Evolutionary conservation across 2,888 invertebrate species (phyloP).

Genomic region (Orchesellides sinensis): DNA sequence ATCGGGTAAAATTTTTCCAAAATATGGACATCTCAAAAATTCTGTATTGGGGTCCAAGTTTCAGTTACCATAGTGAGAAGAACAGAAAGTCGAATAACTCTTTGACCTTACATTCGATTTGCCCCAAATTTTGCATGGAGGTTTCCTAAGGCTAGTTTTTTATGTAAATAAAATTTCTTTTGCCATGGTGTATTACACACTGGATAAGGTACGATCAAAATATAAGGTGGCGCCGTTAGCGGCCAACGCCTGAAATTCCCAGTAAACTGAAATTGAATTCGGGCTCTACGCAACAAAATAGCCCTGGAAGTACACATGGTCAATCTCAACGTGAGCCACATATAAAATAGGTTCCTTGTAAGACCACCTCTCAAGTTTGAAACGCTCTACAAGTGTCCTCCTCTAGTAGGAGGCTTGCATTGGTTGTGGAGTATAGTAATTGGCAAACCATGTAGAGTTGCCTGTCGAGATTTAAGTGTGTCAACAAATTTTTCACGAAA

Average conservation of each 20-base stretch:
- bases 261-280: neutral
- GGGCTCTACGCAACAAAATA: neutral
- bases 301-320: neutral
- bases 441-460: slow-evolving; percentile 34
- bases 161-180: too few species aligned
- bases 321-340: neutral
- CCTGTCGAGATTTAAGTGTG: slow-evolving; percentile 1
- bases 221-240: neutral
- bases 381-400: neutral
- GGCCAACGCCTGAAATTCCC: neutral
- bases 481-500: slow-evolving; percentile 21
- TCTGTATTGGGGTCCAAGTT: too few species aligned
- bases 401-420: slow-evolving; percentile 7
- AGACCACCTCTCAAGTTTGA: neutral
- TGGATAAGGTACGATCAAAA: too few species aligned
- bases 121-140: too few species aligned
- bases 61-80: too few species aligned
- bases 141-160: too few species aligned
- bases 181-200: too few species aligned
- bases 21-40: too few species aligned
- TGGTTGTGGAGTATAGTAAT: slow-evolving; percentile 33
- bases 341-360: neutral
- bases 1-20: too few species aligned
- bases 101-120: too few species aligned
- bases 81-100: too few species aligned